These are phyloP conservation scores for Melanotaenia parkinsoni DNA, from an alignment of 2,797 vertebrate species.

Conservation along the genomic window DNA sequence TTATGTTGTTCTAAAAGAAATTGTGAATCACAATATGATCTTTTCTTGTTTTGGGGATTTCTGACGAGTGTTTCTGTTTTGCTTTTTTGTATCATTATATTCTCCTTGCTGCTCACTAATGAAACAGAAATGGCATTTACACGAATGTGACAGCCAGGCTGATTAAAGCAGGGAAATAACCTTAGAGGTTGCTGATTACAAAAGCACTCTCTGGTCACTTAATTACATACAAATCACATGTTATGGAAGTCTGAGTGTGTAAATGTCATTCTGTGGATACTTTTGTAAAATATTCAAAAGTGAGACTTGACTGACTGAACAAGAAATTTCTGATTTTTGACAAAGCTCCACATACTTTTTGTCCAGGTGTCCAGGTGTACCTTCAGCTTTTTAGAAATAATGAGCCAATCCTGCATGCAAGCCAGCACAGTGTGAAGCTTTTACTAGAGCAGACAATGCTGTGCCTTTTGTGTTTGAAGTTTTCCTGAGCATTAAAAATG, in stretches of 20 bases:
- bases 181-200: background rate
- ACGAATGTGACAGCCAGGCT: background rate
- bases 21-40: background rate
- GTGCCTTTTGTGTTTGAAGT: background rate
- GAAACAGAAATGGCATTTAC: background rate
- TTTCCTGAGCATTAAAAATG: background rate
- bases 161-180: background rate
- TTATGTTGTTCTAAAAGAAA: background rate
- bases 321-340: background rate
- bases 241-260: background rate
- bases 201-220: background rate
- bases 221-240: background rate
- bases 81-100: background rate
- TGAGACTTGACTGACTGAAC: background rate
- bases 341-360: background rate
- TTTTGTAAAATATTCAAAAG: background rate
- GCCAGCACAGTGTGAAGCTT: background rate
- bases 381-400: constrained; percentile 8
- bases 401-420: background rate
- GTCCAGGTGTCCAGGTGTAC: background rate
- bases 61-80: background rate
- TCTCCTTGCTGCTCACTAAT: background rate
- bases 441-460: background rate
- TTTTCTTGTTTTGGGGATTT: background rate
- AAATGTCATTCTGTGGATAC: background rate